Evolutionary conservation across 2,888 invertebrate species (phyloP).

Genomic region (Chalcis sispes): DNA sequence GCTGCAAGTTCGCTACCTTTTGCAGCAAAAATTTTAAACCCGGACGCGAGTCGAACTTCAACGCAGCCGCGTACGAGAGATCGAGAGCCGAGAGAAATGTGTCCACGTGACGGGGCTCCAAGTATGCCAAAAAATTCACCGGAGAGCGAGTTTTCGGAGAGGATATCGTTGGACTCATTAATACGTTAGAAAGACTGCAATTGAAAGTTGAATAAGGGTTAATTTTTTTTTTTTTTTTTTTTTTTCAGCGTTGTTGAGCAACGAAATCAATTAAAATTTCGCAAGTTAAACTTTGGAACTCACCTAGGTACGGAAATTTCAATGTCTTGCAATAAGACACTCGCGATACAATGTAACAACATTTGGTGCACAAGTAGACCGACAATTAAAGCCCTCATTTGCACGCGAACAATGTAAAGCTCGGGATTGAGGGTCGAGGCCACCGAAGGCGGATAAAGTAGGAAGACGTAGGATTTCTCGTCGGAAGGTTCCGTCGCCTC

Average conservation of each 20-base stretch:
- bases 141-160: conserved; percentile 62
- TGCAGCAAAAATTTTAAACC: conserved; percentile 96
- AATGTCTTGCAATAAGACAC: conserved; percentile 87
- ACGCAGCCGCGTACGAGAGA: conserved; percentile 87
- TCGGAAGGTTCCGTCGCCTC: conserved; percentile 77
- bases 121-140: conserved; percentile 68
- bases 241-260: too few relatives aligned
- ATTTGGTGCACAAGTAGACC: conserved; percentile 95
- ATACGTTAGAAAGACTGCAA: conserved; percentile 75
- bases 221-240: conserved; percentile 30
- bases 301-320: conserved; percentile 81
- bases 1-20: conserved; percentile 91
- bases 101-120: conserved; percentile 82
- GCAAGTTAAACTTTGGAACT: conserved; percentile 1
- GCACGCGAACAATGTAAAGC: conserved; percentile 88
- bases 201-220: not conserved
- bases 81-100: conserved; percentile 87
- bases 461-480: conserved; percentile 92
- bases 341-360: conserved; percentile 92
- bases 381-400: conserved; percentile 91
- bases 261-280: not conserved
- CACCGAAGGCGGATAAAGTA: conserved; percentile 88
- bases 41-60: conserved; percentile 92
- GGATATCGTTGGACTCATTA: conserved; percentile 69
- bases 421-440: conserved; percentile 85